These are phyloP conservation scores for Bolborhynchus lineola DNA, from an alignment of 2,113 vertebrate species.

Conservation along the genomic window DNA sequence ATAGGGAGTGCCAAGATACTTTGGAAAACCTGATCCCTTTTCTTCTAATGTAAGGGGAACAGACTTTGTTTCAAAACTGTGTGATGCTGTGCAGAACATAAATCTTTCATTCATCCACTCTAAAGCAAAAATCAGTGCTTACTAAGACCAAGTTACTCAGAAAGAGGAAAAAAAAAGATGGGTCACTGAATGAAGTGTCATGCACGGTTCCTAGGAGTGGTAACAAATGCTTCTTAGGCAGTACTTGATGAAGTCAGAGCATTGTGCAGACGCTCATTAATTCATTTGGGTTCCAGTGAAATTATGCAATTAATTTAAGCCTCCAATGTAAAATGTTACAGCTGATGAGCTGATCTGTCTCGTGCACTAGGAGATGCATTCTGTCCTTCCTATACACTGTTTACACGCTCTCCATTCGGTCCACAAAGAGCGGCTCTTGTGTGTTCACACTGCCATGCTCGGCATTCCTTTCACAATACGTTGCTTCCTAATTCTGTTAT, in stretches of 20 bases:
- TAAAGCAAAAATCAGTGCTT: background rate
- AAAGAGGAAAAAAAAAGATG: rapidly evolving
- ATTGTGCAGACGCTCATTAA: background rate
- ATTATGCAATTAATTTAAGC: background rate
- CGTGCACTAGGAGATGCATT: background rate
- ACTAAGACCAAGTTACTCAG: background rate
- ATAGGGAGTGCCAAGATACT: background rate
- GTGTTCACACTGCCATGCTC: rapidly evolving
- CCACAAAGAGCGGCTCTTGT: background rate
- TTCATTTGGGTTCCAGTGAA: background rate
- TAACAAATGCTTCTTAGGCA: background rate
- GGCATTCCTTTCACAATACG: rapidly evolving
- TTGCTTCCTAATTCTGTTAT: background rate
- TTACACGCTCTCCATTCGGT: background rate
- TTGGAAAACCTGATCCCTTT: background rate
- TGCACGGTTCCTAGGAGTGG: background rate
- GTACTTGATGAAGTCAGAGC: background rate
- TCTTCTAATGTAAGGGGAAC: background rate
- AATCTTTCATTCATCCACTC: background rate
- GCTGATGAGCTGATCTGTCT: background rate
- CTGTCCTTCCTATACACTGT: background rate
- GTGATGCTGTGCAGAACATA: background rate
- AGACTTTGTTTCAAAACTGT: background rate
- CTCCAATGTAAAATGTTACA: background rate
- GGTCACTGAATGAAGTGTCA: background rate